Percentiles rank a stretch among this genome's conserved stretches.
These are phyloP conservation scores for Zeuzera pyrina DNA, from an alignment of 2,888 invertebrate species.

Conservation along the genomic window DNA sequence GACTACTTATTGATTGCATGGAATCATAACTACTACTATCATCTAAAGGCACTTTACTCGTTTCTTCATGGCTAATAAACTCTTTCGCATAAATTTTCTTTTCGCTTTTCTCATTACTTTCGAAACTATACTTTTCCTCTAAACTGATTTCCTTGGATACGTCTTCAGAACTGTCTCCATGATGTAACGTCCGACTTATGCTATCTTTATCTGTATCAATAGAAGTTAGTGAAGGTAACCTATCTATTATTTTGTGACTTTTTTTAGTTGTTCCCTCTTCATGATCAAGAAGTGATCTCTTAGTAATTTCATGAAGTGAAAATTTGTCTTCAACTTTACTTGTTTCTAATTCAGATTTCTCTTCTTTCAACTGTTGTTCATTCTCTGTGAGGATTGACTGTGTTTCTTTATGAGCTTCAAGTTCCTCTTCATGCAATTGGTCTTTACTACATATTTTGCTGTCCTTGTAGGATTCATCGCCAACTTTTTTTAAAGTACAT, in stretches of 20 bases:
- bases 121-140: constrained; percentile 61
- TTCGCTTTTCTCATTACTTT: constrained; percentile 48
- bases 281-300: constrained; percentile 9
- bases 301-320: constrained; percentile 6
- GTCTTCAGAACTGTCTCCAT: constrained; percentile 56
- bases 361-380: too few species aligned
- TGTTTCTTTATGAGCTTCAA: too few species aligned
- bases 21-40: constrained; percentile 19
- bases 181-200: constrained; percentile 26
- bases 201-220: constrained; percentile 35
- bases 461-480: too few species aligned
- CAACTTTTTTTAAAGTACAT: too few species aligned
- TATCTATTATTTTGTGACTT: constrained; percentile 16
- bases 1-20: constrained; percentile 23
- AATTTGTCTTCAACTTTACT: constrained; percentile 18
- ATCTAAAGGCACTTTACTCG: constrained; percentile 13
- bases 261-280: constrained; percentile 12
- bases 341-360: constrained; percentile 5
- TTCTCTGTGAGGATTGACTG: too few species aligned
- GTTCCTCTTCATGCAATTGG: too few species aligned
- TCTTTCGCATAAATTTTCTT: constrained; percentile 18
- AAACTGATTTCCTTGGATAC: constrained; percentile 54
- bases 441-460: too few species aligned
- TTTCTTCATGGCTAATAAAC: constrained; percentile 3
- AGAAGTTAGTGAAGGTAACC: constrained; percentile 26